A percentile compares a stretch with the other conserved stretches of the same genome.
Evolutionary conservation across 2,888 invertebrate species (phyloP).

Genomic region (Drosophila pseudotalamancana): DNA sequence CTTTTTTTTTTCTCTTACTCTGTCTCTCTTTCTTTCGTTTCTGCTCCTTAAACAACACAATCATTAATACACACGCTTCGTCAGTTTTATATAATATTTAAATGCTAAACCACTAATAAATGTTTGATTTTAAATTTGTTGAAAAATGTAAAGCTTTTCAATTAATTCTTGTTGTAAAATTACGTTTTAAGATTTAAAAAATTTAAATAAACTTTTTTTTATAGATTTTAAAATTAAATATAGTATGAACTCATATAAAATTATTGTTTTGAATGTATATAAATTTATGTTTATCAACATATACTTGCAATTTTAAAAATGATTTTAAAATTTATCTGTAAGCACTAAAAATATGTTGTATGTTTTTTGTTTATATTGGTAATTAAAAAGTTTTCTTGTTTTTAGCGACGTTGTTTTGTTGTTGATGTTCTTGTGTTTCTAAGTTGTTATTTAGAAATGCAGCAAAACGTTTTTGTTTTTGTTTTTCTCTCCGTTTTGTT

Average conservation of each 20-base stretch:
- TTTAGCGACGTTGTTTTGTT: constrained; percentile 74
- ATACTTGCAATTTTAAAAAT: constrained; percentile 61
- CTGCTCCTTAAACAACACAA: constrained; percentile 73
- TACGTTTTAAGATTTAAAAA: constrained; percentile 64
- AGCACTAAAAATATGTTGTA: constrained; percentile 40
- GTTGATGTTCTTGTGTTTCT: constrained; percentile 42
- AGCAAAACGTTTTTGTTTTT: constrained; percentile 72
- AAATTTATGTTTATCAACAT: constrained; percentile 55
- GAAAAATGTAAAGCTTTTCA: constrained; percentile 50
- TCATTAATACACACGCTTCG: constrained; percentile 82
- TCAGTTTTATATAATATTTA: constrained; percentile 79
- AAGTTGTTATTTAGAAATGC: constrained; percentile 57
- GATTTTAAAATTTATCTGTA: constrained; percentile 51
- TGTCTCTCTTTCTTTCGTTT: constrained; percentile 9
- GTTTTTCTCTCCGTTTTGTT: constrained; percentile 72
- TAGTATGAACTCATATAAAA: constrained; percentile 26
- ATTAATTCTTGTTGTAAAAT: constrained; percentile 60
- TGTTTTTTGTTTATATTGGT: constrained; percentile 6
- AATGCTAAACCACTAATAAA: constrained; percentile 70
- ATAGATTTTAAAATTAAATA: constrained; percentile 53
- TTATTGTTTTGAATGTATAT: constrained; percentile 42
- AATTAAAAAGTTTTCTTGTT: constrained; percentile 76
- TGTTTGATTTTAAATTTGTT: constrained; percentile 46
- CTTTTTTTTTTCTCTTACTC: constrained; percentile 17
- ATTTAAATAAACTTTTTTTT: constrained; percentile 64